Base-by-base conservation (phyloP, 2,113 vertebrate species). In the Penelope pileata region DNA sequence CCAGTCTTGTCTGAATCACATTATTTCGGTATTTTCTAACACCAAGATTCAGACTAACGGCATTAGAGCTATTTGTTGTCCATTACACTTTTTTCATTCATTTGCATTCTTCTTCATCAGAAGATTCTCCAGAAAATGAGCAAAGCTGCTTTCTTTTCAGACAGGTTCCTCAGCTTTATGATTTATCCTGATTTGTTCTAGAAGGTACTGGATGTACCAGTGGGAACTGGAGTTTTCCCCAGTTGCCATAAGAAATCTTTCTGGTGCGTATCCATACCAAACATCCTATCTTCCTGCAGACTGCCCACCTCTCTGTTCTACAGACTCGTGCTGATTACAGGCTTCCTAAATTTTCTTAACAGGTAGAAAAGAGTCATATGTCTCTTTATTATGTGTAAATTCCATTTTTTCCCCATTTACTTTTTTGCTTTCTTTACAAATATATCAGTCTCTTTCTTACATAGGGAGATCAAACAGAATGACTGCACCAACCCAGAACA, bases 221-320 rank as follows among this genome's bases (percentile, higher is more conserved):
- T 16, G 36, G 24, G 22, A 77, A 40, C 32, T 70, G 42, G 4
- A 13, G 29, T 62, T 58, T 38, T 14, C 24, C 27, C 5, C 27
- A 32, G 17, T 50, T 76, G 12, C 29, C 62, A 5, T 26, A 23
- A 26, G 48, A 19, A 59, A 54, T 16, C 40, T 62, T 94, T n/a
- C 50, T 86, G 29, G 11, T 74, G 40, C 27, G n/a, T 21, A 70
- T 11, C n/a, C 73, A 73, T 48, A 86, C 3, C 63, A 63, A 30
- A 86, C 36, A 3, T 47, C 24, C 72, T 72, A 17, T 9, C 47
- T 12, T 17, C 19, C 60, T 45, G 6, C 2, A 50, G 9, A 45
- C 0, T 30, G 8, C 8, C 4, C 27, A 27, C 7, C 50, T 29
- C 18, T 38, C 22, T 56, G 21, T 21, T 43, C 34, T 51, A 38